phyloP scores from a whole-genome alignment of 2,797 vertebrate genomes.

The Eremophila alpestris region DNA sequence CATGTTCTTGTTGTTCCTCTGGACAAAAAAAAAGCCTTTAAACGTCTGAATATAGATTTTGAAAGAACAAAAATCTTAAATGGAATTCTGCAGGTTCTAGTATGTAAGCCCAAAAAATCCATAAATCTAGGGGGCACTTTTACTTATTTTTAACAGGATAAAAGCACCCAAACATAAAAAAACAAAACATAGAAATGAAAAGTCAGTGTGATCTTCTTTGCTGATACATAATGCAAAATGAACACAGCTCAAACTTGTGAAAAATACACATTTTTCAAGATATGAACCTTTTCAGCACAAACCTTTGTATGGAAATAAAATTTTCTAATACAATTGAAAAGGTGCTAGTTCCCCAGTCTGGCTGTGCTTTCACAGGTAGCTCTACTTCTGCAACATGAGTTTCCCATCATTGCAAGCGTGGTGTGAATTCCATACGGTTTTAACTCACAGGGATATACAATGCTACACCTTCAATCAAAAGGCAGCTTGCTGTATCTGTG shows the following conservation, averaged over 20 bases:
- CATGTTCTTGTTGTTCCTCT: not conserved
- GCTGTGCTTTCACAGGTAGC: not conserved
- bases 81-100: not conserved
- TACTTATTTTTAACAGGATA: not conserved
- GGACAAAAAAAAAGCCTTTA: not conserved
- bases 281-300: not conserved
- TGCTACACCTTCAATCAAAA: not conserved
- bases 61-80: not conserved
- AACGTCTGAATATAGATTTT: not conserved
- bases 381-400: not conserved
- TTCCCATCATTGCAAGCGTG: not conserved
- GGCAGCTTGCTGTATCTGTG: not conserved
- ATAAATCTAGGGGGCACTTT: not conserved
- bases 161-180: not conserved
- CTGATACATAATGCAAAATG: not conserved
- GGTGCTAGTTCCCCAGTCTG: not conserved
- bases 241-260: not conserved
- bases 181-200: not conserved
- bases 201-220: not conserved
- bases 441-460: not conserved
- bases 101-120: not conserved
- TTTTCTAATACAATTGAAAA: not conserved
- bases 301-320: not conserved
- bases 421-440: accelerated
- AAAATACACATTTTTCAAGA: not conserved